These are phyloP conservation scores for Brachymystax lenok DNA, from an alignment of 2,797 vertebrate genomes.

Conservation along the genomic window DNA sequence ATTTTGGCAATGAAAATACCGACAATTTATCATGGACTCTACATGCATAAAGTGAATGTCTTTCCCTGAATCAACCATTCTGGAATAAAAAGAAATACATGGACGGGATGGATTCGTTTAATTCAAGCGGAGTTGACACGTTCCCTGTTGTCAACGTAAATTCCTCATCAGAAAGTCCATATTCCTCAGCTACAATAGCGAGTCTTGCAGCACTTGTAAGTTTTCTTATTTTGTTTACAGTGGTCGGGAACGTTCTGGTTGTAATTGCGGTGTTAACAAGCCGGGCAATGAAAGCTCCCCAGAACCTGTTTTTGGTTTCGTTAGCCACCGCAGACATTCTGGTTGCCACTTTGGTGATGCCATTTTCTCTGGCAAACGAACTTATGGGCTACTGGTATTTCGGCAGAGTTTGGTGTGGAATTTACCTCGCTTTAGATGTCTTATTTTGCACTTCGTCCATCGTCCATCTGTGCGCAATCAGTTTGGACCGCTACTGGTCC, in stretches of 20 bases:
- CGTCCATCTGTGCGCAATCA: slow-evolving; percentile 94
- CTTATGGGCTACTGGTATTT: slow-evolving; percentile 95
- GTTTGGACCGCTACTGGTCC: slow-evolving; percentile 93
- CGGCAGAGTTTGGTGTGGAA: slow-evolving; percentile 90
- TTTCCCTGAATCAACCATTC: slow-evolving; percentile 15
- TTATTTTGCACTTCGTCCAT: slow-evolving; percentile 94
- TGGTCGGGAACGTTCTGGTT: slow-evolving; percentile 90
- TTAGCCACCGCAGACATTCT: slow-evolving; percentile 93
- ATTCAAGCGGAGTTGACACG: slow-evolving; percentile 68
- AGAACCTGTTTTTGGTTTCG: slow-evolving; percentile 94
- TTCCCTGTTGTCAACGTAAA: slow-evolving; percentile 64
- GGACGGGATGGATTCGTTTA: slow-evolving; percentile 65
- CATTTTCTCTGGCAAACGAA: slow-evolving; percentile 92
- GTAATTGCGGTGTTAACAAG: slow-evolving; percentile 89
- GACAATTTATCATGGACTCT: slow-evolving; percentile 36
- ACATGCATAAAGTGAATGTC: slow-evolving; percentile 25
- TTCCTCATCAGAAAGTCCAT: slow-evolving; percentile 69
- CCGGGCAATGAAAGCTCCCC: slow-evolving; percentile 87
- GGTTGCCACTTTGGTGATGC: slow-evolving; percentile 92
- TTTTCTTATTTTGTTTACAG: slow-evolving; percentile 88
- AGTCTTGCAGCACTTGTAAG: slow-evolving; percentile 83
- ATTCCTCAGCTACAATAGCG: slow-evolving; percentile 83
- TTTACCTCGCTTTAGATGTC: slow-evolving; percentile 92
- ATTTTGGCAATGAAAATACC: slow-evolving; percentile 30
- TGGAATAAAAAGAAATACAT: slow-evolving; percentile 21